Base-by-base conservation (phyloP, 2,888 invertebrate species). In the Drepanosiphum platanoidis region DNA sequence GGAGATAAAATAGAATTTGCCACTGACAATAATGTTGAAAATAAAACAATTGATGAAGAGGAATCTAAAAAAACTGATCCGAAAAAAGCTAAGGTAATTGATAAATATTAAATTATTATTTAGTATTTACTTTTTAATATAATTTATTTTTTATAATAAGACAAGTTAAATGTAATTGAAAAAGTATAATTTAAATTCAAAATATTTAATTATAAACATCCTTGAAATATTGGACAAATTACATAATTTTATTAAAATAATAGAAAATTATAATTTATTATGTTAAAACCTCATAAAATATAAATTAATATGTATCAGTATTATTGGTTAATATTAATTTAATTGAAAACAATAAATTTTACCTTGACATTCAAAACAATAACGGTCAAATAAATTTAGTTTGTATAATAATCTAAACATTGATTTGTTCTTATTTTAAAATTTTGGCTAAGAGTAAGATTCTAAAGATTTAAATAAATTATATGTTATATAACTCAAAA, bases 81-180 rank as follows among this genome's bases (percentile, higher is more conserved):
- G n/a, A 75, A 77, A 77, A 84, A 84, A 4, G n/a, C 52, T 13
- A 84, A 84, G 84, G 84, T 84, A 75, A 61, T n/a, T n/a, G n/a
- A n/a, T n/a, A n/a, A n/a, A n/a, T n/a, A n/a, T n/a, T n/a, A 66
- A 15, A 22, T 27, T 18, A 15, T n/a, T 46, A 36, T 46, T 66
- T 72, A 18, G 11, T 9, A 46, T 46, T 46, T 13, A 46, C 46
- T 46, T n/a, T n/a, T 46, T 61, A 11, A 30, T 27, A 13, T 30
- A 52, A 18, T 22, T 30, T 3, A 61, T 58, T 58, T 58, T 58
- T n/a, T 1, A 58, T 58, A 1, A 58, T 58, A 22, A 58, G 4
- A 1, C 4, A 5, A 22, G 58, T 58, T n/a, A 58, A 58, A 58
- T 22, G 4, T 22, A n/a, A 18, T 13, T 22, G 15, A 15, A 46